Conservation (phyloP, 2,113 vertebrate genomes). For the Globicephala melas region DNA sequence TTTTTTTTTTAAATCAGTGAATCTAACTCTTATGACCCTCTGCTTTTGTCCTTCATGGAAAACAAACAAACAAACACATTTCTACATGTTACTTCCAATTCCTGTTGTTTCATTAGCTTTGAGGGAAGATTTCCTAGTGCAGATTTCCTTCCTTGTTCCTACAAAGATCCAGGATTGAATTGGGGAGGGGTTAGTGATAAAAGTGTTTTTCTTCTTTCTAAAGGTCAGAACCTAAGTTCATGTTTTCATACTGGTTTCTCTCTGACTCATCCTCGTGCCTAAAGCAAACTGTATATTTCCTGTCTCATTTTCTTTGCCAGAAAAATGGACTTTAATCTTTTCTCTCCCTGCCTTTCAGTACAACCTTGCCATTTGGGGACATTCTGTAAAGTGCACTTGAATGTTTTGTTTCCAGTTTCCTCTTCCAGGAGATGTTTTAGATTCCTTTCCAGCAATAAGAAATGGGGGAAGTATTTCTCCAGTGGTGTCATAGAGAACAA, state of each 20-base stretch:
- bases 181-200: not conserved
- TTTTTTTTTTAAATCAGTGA: not conserved
- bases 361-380: not conserved
- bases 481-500: not conserved
- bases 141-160: conserved; percentile 22
- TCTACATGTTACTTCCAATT: not conserved
- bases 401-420: not conserved
- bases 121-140: not conserved
- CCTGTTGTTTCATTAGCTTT: not conserved
- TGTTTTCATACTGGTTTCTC: conserved; percentile 34
- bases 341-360: not conserved
- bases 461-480: not conserved
- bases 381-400: not conserved
- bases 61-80: not conserved
- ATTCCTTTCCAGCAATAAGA: not conserved
- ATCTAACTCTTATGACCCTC: not conserved
- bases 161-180: not conserved
- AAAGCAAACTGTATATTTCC: conserved; percentile 30
- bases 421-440: not conserved
- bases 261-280: conserved; percentile 51
- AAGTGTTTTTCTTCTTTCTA: conserved; percentile 47
- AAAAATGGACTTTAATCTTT: conserved; percentile 37
- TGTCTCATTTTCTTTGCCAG: conserved; percentile 54
- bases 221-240: conserved; percentile 30
- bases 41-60: not conserved